These are phyloP conservation scores for Mechanitis messenoides DNA, from an alignment of 2,888 invertebrate species.

Conservation along the genomic window DNA sequence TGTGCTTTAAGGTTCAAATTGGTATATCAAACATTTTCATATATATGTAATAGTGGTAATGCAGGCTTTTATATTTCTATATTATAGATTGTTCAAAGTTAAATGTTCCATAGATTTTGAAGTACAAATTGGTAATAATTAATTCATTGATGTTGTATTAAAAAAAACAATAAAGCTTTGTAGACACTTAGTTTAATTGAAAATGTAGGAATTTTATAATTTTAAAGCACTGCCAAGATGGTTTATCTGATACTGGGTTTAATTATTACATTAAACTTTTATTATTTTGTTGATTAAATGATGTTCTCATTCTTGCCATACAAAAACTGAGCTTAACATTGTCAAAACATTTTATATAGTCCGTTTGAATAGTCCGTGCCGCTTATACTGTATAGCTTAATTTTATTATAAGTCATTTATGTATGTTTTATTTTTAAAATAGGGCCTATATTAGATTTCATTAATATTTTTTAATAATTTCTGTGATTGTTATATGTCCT, in stretches of 20 bases:
- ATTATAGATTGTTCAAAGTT: neutral
- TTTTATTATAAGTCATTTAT: slow-evolving; percentile 42
- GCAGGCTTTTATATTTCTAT: slow-evolving; percentile 3
- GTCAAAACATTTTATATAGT: too few species aligned
- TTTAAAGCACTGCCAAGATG: slow-evolving; percentile 3
- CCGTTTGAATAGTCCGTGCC: slow-evolving; percentile 37
- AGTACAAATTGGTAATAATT: too few species aligned
- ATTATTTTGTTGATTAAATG: neutral
- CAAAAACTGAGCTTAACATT: neutral
- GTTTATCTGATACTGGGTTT: neutral
- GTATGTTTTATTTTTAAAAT: slow-evolving; percentile 36
- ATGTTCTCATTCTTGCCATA: slow-evolving; percentile 5
- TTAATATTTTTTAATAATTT: slow-evolving; percentile 33
- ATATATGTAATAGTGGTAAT: neutral
- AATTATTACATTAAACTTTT: too few species aligned
- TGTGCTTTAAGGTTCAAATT: neutral
- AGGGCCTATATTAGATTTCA: slow-evolving; percentile 36
- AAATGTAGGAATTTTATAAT: too few species aligned
- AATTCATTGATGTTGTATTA: too few species aligned
- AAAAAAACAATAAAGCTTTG: too few species aligned
- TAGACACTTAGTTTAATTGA: too few species aligned
- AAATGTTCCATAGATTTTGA: too few species aligned
- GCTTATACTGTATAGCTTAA: slow-evolving; percentile 49
- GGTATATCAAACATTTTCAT: neutral
- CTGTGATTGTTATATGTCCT: slow-evolving; percentile 25